These are phyloP conservation scores for Pseudois nayaur DNA, from an alignment of 2,113 vertebrate genomes.

Conservation along the genomic window DNA sequence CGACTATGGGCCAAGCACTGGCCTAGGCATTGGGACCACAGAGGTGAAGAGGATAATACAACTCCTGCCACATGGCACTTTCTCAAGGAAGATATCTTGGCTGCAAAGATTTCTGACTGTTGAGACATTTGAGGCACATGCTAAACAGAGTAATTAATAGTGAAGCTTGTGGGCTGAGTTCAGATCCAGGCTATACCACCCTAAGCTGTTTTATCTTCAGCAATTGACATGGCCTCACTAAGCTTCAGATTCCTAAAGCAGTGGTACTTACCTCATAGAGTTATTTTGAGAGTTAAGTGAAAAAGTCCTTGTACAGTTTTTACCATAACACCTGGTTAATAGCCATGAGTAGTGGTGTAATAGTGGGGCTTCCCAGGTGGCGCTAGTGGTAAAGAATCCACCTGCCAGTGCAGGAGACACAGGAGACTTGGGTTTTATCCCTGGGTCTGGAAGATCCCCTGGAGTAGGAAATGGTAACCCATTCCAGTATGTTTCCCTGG, in stretches of 20 bases:
- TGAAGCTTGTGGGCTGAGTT: not conserved
- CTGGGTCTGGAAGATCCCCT: not conserved
- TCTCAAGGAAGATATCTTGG: not conserved
- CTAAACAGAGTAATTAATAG: not conserved
- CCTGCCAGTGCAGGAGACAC: not conserved
- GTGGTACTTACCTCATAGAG: not conserved
- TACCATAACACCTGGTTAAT: not conserved
- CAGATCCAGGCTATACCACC: not conserved
- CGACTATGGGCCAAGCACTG: not conserved
- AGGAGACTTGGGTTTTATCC: not conserved
- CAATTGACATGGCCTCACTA: not conserved
- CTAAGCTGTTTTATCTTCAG: not conserved
- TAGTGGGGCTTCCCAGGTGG: not conserved
- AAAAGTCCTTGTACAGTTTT: not conserved
- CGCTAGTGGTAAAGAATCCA: not conserved
- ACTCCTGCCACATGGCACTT: not conserved
- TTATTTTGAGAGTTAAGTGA: not conserved
- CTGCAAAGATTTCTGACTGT: not conserved
- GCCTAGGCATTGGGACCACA: not conserved
- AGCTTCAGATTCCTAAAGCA: not conserved
- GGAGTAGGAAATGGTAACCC: not conserved
- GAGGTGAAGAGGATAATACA: not conserved
- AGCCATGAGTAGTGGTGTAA: not conserved
- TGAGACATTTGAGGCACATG: not conserved
- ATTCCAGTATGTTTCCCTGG: not conserved